Base-by-base conservation (phyloP, 2,797 vertebrate species). In the Gobio occitaniae region DNA sequence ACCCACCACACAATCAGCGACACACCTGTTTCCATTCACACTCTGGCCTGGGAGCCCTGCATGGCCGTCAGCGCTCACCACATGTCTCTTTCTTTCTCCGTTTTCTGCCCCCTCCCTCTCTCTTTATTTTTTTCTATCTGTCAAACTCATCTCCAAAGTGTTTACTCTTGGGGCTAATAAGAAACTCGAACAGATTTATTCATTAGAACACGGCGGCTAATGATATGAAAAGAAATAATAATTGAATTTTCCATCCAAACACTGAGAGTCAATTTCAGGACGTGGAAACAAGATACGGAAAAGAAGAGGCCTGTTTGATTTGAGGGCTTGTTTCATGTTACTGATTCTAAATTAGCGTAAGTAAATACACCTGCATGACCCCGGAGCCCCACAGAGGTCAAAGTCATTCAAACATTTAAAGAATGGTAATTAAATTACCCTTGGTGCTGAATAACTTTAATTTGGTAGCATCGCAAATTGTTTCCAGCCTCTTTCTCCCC, bases 351-450 rank as follows among this genome's bases (percentile, higher is more conserved):
- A 95, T 95, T 95, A 94, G 91, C 93, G 94, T 95, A 94, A 95
- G 93, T 95, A 95, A 96, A 96, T 95, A 96, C 95, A 96, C 95
- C 95, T 96, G 95, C 91, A 71, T 13, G 94, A 95, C 94, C 95
- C 87, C 25, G 0, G 87, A 93, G 93, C 90, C 94, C 93, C 93
- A 90, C 84, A 93, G 89, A 93, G 95, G 95, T 95, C 95, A 95
- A 95, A 95, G 95, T 95, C 94, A 95, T 96, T 96, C 94, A 96
- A 96, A 95, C 94, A 96, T 96, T 95, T 95, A 95, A 95, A 96
- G 94, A 95, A 95, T 95, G 94, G 94, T 95, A 96, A 96, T 96
- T 96, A 95, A 95, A 96, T 95, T 95, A 95, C 93, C 93, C 93
- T 93, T 93, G 94, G 93, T 94, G 93, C 92, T 94, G 95, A 95